Conservation (phyloP, 2,888 invertebrate genomes). For the Drosophila nr. perissopoda region DNA sequence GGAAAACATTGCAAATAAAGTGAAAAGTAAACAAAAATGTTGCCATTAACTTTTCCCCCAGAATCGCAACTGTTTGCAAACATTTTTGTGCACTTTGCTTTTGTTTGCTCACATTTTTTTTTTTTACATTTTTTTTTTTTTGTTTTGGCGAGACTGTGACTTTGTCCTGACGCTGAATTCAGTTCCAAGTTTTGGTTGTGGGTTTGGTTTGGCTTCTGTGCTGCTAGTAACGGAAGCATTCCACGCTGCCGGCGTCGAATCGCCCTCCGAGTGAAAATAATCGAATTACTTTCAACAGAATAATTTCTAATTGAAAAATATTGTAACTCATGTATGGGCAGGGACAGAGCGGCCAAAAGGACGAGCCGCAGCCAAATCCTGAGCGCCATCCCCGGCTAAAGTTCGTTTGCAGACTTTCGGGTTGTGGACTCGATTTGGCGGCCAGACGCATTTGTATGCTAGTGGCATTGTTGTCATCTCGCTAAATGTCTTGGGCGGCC, state of each 20-base stretch:
- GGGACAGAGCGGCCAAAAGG: conserved; percentile 35
- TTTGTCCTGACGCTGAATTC: conserved; percentile 15
- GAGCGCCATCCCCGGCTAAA: conserved; percentile 22
- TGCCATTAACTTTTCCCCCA: conserved; percentile 70
- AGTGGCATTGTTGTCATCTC: conserved; percentile 75
- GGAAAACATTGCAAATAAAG: conserved; percentile 61
- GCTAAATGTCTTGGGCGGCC: conserved; percentile 57
- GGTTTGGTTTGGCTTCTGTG: conserved; percentile 1
- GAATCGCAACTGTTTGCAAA: conserved; percentile 76
- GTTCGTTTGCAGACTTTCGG: conserved; percentile 31
- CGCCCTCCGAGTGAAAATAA: conserved; percentile 85
- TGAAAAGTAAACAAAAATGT: conserved; percentile 74
- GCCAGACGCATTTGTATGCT: conserved; percentile 66
- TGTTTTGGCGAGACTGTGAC: conserved; percentile 53
- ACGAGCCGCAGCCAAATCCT: conserved; percentile 48
- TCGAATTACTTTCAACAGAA: conserved; percentile 86
- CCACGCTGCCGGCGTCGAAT: conserved; percentile 58
- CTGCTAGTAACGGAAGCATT: conserved; percentile 42
- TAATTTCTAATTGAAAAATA: conserved; percentile 86
- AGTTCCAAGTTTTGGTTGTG: conserved; percentile 10
- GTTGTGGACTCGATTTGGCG: conserved; percentile 17
- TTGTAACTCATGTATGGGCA: conserved; percentile 82
- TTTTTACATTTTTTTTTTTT: background rate
- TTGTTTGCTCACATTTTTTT: conserved; percentile 30
- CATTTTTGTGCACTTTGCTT: conserved; percentile 68